Evolutionary conservation across 2,888 invertebrate species (phyloP), one percentile per base, ranked within the genome.

Genomic region (Drosophila subquinaria): DNA sequence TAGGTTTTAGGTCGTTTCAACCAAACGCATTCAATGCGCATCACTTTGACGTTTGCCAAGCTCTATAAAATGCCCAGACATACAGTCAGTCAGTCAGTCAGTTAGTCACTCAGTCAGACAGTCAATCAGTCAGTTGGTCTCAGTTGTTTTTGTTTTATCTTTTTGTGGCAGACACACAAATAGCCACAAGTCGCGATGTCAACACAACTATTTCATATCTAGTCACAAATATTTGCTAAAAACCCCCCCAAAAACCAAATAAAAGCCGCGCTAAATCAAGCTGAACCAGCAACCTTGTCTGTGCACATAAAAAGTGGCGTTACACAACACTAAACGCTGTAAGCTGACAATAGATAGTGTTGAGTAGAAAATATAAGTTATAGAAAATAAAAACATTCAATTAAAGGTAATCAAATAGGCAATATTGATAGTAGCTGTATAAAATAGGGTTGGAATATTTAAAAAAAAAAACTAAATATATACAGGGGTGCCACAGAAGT

Each of bases 1-100:
- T 85, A 85, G 85, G 85, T 85, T 85, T 85, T 85, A 81, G 85
- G 85, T 83, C 83, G 83, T 76, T 77, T 78, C 51, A 43, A 51
- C 65, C 67, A 73, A 76, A 78, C 69, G 77, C 81, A 83, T 83
- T 83, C 83, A 83, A 77, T 70, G 79, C 83, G 75, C 73, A 81
- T 75, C 82, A 83, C 83, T 77, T 82, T 83, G 82, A 83, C 82
- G 81, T 79, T 75, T 79, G 80, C 80, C 74, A 75, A 80, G 80
- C 73, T 79, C 76, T 78, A 78, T 62, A 80, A 80, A 76, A 78
- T 69, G 68, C 80, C 52, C 70, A 61, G 38, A 56, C 57, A 15
- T 27, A 33, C 48, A 42, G 50, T 35, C 38, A 62, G 47, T 48
- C 38, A 43, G n/a, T n/a, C n/a, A n/a, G n/a, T n/a, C n/a, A n/a